Conservation (phyloP, 2,113 vertebrate species). For the Chitala chitala region DNA sequence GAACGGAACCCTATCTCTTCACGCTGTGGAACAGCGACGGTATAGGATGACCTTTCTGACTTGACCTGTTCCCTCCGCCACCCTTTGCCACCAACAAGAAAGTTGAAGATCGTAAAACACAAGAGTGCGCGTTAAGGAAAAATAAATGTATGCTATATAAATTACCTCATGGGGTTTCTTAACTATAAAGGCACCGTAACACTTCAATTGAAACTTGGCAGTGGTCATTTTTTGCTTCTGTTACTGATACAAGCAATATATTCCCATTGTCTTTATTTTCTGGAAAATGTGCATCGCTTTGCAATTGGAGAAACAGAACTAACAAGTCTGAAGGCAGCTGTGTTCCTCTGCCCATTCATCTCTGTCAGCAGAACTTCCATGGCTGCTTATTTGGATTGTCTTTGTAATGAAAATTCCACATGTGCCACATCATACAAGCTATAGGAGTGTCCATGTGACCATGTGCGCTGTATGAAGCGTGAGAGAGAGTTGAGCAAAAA, state of each 20-base stretch:
- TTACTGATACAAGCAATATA: neutral
- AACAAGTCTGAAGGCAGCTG: constrained; percentile 41
- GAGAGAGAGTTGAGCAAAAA: neutral
- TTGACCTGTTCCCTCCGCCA: constrained; percentile 48
- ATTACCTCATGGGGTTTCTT: neutral
- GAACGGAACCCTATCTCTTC: constrained; percentile 51
- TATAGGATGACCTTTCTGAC: constrained; percentile 48
- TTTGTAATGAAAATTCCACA: constrained; percentile 59
- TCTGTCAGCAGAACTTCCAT: constrained; percentile 47
- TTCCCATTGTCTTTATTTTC: neutral
- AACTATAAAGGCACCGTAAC: neutral
- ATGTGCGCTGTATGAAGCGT: neutral
- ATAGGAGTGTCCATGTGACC: constrained; percentile 14
- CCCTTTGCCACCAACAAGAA: constrained; percentile 48
- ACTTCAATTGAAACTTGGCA: no score
- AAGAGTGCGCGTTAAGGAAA: constrained; percentile 52
- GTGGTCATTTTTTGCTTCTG: neutral
- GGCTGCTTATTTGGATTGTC: constrained; percentile 48
- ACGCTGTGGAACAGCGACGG: constrained; percentile 42
- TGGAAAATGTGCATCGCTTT: neutral
- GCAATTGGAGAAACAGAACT: constrained; percentile 17
- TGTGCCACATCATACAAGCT: constrained; percentile 50
- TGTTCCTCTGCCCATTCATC: constrained; percentile 47
- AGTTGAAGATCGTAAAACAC: constrained; percentile 58
- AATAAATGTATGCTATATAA: neutral